A percentile compares a stretch with the other conserved stretches of the same genome.
Conservation (phyloP, 2,113 vertebrate genomes). For the Hemichromis elongatus region DNA sequence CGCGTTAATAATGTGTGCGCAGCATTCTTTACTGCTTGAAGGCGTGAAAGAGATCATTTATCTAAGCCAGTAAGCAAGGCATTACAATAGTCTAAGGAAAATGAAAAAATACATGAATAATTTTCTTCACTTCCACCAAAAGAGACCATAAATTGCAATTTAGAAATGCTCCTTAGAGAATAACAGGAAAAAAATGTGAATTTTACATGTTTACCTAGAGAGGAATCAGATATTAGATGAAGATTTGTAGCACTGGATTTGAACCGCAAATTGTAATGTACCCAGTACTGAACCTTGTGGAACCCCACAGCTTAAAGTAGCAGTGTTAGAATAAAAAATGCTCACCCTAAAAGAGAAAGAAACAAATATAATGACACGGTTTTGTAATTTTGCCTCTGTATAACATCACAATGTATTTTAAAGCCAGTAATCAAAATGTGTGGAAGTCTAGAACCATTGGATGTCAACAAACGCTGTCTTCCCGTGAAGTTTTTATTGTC, state of each 20-base stretch:
- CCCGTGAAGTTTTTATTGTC: background rate
- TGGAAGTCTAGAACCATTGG: background rate
- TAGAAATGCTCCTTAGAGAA: background rate
- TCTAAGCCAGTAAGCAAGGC: background rate
- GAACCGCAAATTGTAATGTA: background rate
- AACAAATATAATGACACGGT: background rate
- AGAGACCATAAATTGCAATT: background rate
- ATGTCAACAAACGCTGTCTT: background rate
- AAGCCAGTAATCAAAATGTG: background rate
- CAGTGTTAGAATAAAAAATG: background rate
- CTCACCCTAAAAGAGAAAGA: background rate
- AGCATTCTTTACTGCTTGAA: background rate
- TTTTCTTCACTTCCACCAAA: background rate
- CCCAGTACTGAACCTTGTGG: background rate
- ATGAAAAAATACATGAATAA: background rate
- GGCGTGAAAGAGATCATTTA: background rate
- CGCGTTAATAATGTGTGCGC: background rate
- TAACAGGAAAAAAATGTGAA: background rate
- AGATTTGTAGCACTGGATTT: background rate
- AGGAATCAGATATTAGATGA: background rate
- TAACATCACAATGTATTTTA: background rate
- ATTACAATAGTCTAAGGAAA: background rate
- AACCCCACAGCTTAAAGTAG: background rate
- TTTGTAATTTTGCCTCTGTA: background rate
- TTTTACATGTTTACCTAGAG: background rate